Conservation (phyloP, 1,140 invertebrate genomes). For the Scaptomyza hsui region DNA sequence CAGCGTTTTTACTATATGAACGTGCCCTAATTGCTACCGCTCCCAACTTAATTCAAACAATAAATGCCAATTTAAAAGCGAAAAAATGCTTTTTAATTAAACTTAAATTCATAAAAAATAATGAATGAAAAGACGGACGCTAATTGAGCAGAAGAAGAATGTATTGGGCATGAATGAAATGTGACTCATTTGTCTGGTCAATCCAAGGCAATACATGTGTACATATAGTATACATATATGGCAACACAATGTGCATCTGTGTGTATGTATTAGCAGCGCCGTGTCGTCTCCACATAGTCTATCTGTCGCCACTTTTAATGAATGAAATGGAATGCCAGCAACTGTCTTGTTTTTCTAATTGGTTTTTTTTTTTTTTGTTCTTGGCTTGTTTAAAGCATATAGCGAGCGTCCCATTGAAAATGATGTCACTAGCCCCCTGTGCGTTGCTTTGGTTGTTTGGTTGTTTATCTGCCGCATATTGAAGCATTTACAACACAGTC, state of each 20-base stretch:
- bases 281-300: constrained; percentile 55
- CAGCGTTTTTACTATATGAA: too few relatives aligned
- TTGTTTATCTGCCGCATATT: constrained; percentile 47
- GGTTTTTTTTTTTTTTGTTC: constrained; percentile 41
- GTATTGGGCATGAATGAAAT: constrained; percentile 56
- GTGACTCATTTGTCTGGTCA: constrained; percentile 48
- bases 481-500: constrained; percentile 30
- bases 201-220: constrained; percentile 23
- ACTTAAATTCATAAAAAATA: constrained; percentile 22
- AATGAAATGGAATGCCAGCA: constrained; percentile 71
- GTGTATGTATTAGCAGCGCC: constrained; percentile 10
- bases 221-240: background rate
- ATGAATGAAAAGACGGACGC: constrained; percentile 30
- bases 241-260: background rate
- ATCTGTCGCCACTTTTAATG: constrained; percentile 79
- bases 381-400: constrained; percentile 48
- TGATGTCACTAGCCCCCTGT: constrained; percentile 63
- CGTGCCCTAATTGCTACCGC: constrained; percentile 28
- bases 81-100: constrained; percentile 28
- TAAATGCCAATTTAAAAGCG: constrained; percentile 36
- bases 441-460: background rate
- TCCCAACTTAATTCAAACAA: constrained; percentile 36
- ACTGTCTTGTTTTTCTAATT: constrained; percentile 58
- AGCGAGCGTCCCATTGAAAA: constrained; percentile 56
- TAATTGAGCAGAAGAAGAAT: constrained; percentile 16